Conservation (phyloP, 2,113 vertebrate species). For the Ondatra zibethicus region DNA sequence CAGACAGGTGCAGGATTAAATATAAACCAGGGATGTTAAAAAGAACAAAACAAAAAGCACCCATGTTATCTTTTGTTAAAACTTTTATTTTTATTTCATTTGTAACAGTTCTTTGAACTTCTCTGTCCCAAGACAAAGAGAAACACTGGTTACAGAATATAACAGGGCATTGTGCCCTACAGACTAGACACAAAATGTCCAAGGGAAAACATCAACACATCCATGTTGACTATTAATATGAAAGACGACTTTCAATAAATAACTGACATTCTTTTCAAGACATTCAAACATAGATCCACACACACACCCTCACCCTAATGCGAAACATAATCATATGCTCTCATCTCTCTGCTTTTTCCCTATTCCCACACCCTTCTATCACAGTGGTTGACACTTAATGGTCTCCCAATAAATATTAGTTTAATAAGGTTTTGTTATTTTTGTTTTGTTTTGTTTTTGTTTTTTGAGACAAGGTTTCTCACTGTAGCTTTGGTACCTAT, state of each 20-base stretch:
- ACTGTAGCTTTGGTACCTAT: too few species aligned
- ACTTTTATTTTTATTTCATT: slow-evolving; percentile 64
- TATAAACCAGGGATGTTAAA: background rate
- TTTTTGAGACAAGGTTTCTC: too few species aligned
- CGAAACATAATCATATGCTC: background rate
- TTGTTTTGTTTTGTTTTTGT: too few species aligned
- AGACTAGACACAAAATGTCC: slow-evolving; percentile 74
- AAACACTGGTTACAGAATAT: background rate
- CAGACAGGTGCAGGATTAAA: background rate
- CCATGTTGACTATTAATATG: slow-evolving; percentile 48
- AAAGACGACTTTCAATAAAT: slow-evolving; percentile 66
- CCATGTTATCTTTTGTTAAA: background rate
- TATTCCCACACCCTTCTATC: fast-evolving
- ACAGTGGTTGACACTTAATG: background rate
- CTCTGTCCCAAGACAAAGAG: slow-evolving; percentile 52
- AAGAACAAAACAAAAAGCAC: background rate
- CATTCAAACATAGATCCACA: background rate
- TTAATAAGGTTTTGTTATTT: background rate
- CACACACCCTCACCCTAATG: background rate
- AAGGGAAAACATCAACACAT: slow-evolving; percentile 61
- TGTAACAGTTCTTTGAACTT: background rate
- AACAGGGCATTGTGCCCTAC: slow-evolving; percentile 75
- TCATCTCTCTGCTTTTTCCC: background rate
- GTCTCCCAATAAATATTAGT: background rate
- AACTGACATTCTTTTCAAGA: slow-evolving; percentile 11